These are phyloP conservation scores for Synergus gifuensis DNA, from an alignment of 2,888 invertebrate genomes.

Conservation along the genomic window DNA sequence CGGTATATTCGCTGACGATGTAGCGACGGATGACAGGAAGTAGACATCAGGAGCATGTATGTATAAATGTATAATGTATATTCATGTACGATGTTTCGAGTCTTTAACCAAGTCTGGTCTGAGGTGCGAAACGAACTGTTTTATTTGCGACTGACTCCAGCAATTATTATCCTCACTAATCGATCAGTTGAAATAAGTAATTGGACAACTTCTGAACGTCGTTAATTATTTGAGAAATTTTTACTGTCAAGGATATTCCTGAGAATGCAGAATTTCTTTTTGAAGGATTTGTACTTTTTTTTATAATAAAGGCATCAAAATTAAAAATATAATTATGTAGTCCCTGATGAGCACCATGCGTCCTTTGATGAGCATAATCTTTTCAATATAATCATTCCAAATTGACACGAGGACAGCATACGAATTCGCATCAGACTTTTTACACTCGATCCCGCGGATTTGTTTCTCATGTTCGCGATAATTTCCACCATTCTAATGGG, in stretches of 20 bases:
- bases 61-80: slow-evolving; percentile 3
- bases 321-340: neutral
- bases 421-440: neutral
- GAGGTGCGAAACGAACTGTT: slow-evolving; percentile 28
- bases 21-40: slow-evolving; percentile 39
- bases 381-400: neutral
- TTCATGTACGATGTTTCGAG: neutral
- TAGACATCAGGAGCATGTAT: slow-evolving; percentile 25
- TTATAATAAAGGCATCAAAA: neutral
- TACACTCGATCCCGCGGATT: slow-evolving; percentile 4
- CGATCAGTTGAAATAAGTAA: slow-evolving; percentile 18
- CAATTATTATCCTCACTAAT: slow-evolving; percentile 17
- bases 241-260: neutral
- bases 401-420: neutral
- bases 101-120: slow-evolving; percentile 14
- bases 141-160: slow-evolving; percentile 14
- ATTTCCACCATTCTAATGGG: neutral
- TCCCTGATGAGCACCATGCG: neutral
- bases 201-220: slow-evolving; percentile 3
- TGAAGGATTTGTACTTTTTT: neutral
- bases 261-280: neutral
- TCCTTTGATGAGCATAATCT: neutral
- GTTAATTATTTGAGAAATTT: slow-evolving; percentile 10
- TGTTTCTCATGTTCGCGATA: slow-evolving; percentile 16
- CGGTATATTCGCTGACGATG: slow-evolving; percentile 27